Evolutionary conservation across 2,113 vertebrate species (phyloP), one percentile per base, ranked within the genome.

Genomic region (Cnemophilus loriae): DNA sequence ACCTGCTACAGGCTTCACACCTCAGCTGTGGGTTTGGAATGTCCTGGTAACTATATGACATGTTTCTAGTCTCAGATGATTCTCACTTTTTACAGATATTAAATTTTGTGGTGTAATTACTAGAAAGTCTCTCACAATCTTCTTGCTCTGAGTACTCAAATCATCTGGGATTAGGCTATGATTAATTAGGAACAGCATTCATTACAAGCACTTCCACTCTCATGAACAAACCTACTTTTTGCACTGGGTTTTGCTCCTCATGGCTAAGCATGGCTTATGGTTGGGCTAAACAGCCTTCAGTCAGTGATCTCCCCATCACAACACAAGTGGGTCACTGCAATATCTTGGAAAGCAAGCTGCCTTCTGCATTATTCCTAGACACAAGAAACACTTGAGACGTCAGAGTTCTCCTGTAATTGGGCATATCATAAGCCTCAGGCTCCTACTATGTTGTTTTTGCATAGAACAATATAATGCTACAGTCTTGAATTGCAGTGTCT

Each of bases 111-210:
- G 5, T 89, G 56, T 88, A 88, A 94, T 94, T 92, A 96, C 71
- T 53, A 53, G 81, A 88, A 83, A 49, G 47, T 52, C 26, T 92
- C 89, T 83, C 64, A 78, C 11, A 0, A 74, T 61, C 44, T 73
- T 89, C 57, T 60, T 86, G 50, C 55, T 65, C 59, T 60, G 55
- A 96, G 55, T 30, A 69, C 28, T 65, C 21, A 64, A 39, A 75
- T 84, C 80, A 81, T 32, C 41, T 81, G 92, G 49, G 95, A 81
- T 77, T 42, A 53, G 13, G 46, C 52, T 87, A 18, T 79, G 64
- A 92, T 95, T 92, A 96, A 96, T 92, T 84, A 81, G 32, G 73
- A 94, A 78, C 21, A 82, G 32, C 39, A 39, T 64, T 93, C 68
- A 59, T 90, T 69, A 41, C 53, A 83, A 83, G 57, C 4, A 15